Conservation (phyloP, 1,140 invertebrate genomes). For the Alviniconcha marisindica region DNA sequence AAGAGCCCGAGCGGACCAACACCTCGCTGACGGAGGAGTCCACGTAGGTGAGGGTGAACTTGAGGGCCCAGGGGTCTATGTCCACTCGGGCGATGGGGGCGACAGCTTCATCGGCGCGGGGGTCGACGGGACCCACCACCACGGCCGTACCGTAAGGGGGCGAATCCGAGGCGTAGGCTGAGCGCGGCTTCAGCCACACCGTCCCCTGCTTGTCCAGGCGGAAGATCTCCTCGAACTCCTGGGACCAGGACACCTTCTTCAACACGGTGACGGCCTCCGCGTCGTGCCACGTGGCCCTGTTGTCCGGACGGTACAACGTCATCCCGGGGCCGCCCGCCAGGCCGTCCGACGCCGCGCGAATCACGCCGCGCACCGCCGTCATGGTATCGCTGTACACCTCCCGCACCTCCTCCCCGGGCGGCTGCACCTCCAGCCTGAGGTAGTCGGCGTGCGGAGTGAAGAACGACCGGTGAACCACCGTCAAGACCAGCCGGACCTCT, state of each 20-base stretch:
- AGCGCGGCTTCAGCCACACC: slow-evolving; percentile 40
- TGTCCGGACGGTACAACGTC: slow-evolving; percentile 43
- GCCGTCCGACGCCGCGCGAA: background rate
- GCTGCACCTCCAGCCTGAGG: slow-evolving; percentile 20
- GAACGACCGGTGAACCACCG: background rate
- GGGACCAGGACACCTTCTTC: slow-evolving; percentile 47
- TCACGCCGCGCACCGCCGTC: slow-evolving; percentile 12
- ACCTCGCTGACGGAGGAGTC: slow-evolving; percentile 41
- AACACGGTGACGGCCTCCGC: slow-evolving; percentile 40
- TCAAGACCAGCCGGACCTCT: background rate
- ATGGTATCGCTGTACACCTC: slow-evolving; percentile 30
- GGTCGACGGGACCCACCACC: slow-evolving; percentile 49
- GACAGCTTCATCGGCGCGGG: slow-evolving; percentile 18
- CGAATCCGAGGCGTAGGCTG: slow-evolving; percentile 46
- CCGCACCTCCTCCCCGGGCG: background rate
- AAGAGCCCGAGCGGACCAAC: slow-evolving; percentile 39
- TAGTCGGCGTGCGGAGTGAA: slow-evolving; percentile 32
- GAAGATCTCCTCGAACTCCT: slow-evolving; percentile 48
- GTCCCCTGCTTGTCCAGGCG: slow-evolving; percentile 49
- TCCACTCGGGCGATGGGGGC: slow-evolving; percentile 51
- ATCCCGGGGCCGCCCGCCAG: slow-evolving; percentile 42
- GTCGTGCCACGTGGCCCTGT: slow-evolving; percentile 19
- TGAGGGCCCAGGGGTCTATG: slow-evolving; percentile 43
- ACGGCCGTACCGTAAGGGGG: slow-evolving; percentile 56
- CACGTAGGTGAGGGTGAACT: slow-evolving; percentile 45